These are phyloP conservation scores for Cassiopea andromeda DNA, from an alignment of 30 jellyfish, hydroid and myxozoan genomes.

Conservation along the genomic window DNA sequence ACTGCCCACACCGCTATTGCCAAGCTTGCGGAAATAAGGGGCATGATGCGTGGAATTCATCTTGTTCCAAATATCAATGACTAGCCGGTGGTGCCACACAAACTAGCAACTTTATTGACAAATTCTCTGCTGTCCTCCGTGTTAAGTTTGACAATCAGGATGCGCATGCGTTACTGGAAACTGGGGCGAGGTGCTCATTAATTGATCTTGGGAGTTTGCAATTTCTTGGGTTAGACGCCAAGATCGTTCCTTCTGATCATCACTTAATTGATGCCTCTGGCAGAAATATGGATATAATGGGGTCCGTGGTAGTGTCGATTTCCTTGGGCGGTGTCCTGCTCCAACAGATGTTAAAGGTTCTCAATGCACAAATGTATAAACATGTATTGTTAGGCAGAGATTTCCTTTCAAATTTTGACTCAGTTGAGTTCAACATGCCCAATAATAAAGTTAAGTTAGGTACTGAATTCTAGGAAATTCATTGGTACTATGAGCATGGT, in stretches of 20 bases:
- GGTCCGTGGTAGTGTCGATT: not conserved
- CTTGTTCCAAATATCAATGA: conserved; percentile 57
- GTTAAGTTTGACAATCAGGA: conserved; percentile 3
- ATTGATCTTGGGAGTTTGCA: conserved; percentile 46
- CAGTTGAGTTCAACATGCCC: conserved; percentile 35
- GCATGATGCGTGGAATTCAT: conserved; percentile 46
- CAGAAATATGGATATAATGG: conserved; percentile 26
- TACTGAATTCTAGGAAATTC: conserved; percentile 5
- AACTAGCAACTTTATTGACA: not conserved
- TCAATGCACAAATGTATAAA: conserved; percentile 36
- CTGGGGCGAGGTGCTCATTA: conserved; percentile 64
- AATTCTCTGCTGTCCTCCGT: conserved; percentile 33
- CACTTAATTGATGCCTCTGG: conserved; percentile 43
- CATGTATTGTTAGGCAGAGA: conserved; percentile 47
- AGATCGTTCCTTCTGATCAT: conserved; percentile 1
- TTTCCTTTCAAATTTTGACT: conserved; percentile 18
- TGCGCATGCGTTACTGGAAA: conserved; percentile 26
- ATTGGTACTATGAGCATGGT: conserved; percentile 26
- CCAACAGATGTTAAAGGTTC: conserved; percentile 9
- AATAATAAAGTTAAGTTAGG: conserved; percentile 22
- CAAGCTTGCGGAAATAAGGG: conserved; percentile 60
- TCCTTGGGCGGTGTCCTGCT: not conserved
- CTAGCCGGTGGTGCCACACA: not conserved
- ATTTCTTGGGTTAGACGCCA: not conserved
- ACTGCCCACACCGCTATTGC: conserved; percentile 45